A percentile compares a stretch with the other conserved stretches of the same genome.
These are phyloP conservation scores for Hofmannophila pseudospretella DNA, from an alignment of 2,888 invertebrate species.

Conservation along the genomic window DNA sequence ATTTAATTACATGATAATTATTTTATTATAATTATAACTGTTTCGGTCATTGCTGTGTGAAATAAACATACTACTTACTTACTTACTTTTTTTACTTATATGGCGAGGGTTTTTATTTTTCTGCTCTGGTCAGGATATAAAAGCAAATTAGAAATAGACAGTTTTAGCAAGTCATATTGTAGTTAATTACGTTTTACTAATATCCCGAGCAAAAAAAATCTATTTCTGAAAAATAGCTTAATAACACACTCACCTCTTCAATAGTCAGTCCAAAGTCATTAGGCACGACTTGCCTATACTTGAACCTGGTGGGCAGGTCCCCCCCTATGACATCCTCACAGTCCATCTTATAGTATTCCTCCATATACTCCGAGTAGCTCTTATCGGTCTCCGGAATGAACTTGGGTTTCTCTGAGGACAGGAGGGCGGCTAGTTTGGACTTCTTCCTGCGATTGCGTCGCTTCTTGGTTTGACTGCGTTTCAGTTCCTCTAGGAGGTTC, in stretches of 20 bases:
- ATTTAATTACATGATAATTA: too few relatives aligned
- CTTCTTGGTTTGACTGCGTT: slow-evolving; percentile 75
- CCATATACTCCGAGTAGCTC: slow-evolving; percentile 91
- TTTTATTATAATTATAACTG: too few relatives aligned
- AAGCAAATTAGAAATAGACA: too few relatives aligned
- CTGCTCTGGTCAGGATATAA: too few relatives aligned
- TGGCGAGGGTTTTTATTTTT: too few relatives aligned
- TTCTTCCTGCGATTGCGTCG: slow-evolving; percentile 79
- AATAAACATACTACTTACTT: too few relatives aligned
- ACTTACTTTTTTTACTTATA: too few relatives aligned
- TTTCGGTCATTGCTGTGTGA: too few relatives aligned
- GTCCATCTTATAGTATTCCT: slow-evolving; percentile 96
- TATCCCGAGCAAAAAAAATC: too few relatives aligned
- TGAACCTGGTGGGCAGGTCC: slow-evolving; percentile 94
- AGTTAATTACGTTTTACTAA: too few relatives aligned
- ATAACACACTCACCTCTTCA: slow-evolving; percentile 92
- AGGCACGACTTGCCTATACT: slow-evolving; percentile 91
- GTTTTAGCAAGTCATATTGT: too few relatives aligned
- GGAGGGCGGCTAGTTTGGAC: slow-evolving; percentile 85
- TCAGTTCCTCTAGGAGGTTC: slow-evolving; percentile 75
- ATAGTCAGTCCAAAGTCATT: slow-evolving; percentile 94
- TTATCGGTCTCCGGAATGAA: slow-evolving; percentile 86
- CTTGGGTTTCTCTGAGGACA: slow-evolving; percentile 87
- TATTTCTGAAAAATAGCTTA: too few relatives aligned
- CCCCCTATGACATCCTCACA: slow-evolving; percentile 97